Evolutionary conservation across 2,113 vertebrate genomes (phyloP).

Genomic region (Isichthys henryi): DNA sequence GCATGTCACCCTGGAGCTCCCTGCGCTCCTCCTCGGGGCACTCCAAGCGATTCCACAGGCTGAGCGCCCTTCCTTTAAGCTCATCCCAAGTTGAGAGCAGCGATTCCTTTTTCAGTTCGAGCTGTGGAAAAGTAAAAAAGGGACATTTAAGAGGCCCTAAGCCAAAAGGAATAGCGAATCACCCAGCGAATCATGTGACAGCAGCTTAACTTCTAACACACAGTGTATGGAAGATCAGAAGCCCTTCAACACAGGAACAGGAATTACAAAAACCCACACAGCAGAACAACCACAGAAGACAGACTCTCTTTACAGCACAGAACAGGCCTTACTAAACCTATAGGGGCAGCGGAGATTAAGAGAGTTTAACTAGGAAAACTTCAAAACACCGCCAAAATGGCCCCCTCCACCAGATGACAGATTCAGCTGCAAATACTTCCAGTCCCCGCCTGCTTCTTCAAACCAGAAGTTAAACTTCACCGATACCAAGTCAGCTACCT

Average conservation of each 20-base stretch:
- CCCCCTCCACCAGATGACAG: neutral
- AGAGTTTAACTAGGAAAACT: neutral
- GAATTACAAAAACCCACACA: neutral
- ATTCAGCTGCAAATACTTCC: neutral
- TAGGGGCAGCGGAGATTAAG: neutral
- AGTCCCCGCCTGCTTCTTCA: neutral
- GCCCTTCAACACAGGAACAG: neutral
- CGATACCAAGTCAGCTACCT: neutral
- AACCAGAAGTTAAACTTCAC: neutral
- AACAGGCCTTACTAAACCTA: neutral
- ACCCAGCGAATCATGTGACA: neutral
- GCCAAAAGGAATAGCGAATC: neutral
- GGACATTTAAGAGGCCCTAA: neutral
- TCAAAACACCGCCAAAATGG: neutral
- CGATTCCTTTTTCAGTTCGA: slow-evolving; percentile 36
- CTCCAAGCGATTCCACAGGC: slow-evolving; percentile 40
- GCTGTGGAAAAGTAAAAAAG: slow-evolving; percentile 23
- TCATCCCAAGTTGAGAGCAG: slow-evolving; percentile 33
- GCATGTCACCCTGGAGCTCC: slow-evolving; percentile 20
- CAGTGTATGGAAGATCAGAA: neutral
- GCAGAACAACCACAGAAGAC: neutral
- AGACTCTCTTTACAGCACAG: neutral
- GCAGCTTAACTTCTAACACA: neutral
- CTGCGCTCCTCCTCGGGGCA: slow-evolving; percentile 30
- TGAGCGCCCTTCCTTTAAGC: slow-evolving; percentile 33